Percentiles rank a stretch among this genome's conserved stretches.
phyloP scores from a whole-genome alignment of 2,888 invertebrate genomes.

The Monopis laevigella region DNA sequence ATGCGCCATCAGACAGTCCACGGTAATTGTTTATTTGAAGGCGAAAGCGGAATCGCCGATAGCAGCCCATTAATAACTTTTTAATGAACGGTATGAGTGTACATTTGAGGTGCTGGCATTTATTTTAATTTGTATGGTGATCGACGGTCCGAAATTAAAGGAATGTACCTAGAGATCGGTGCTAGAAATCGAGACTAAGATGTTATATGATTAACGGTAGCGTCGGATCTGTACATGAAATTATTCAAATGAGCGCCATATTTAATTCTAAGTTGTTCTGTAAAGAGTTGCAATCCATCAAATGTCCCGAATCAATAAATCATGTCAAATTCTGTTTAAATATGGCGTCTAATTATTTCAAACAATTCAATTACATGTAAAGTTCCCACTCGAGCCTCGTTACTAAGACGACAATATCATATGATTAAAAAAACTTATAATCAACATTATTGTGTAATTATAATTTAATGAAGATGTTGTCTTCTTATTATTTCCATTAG shows the following conservation, averaged over 20 bases:
- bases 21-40: slow-evolving; percentile 43
- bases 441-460: slow-evolving; percentile 1
- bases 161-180: background rate
- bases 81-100: slow-evolving; percentile 9
- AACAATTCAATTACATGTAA: background rate
- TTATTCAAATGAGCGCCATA: too few relatives aligned
- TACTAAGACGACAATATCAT: slow-evolving; percentile 2
- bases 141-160: slow-evolving; percentile 1
- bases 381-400: slow-evolving; percentile 4
- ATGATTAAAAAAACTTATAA: background rate
- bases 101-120: background rate
- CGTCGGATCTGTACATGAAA: too few relatives aligned
- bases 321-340: too few relatives aligned
- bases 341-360: too few relatives aligned
- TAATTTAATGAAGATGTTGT: slow-evolving; percentile 1
- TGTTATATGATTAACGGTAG: background rate
- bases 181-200: slow-evolving; percentile 2
- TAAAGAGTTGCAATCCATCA: too few relatives aligned
- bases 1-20: background rate
- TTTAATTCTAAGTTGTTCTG: too few relatives aligned
- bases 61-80: slow-evolving; percentile 28
- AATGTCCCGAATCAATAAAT: too few relatives aligned
- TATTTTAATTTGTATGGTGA: slow-evolving; percentile 4
- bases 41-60: slow-evolving; percentile 34
- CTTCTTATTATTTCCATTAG: too few relatives aligned